Evolutionary conservation across 2,113 vertebrate genomes (phyloP), one percentile per base, ranked within the genome.

Genomic region (Stomatorhinus ivindoensis): DNA sequence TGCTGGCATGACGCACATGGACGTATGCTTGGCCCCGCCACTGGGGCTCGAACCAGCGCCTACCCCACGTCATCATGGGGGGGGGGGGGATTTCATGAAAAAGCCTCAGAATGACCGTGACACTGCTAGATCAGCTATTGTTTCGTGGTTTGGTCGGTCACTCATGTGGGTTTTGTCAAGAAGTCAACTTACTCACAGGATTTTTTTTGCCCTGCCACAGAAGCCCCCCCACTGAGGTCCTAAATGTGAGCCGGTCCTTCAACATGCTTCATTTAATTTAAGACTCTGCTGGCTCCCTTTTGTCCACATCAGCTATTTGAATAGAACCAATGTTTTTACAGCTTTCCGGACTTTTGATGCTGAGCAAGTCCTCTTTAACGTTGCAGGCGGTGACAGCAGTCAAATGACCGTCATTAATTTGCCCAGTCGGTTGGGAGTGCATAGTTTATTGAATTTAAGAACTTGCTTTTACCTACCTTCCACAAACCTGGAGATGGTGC

Each of bases 141-240:
- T 58, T 87, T 89, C 90, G 88, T 76, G 51, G 80, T 58, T 53
- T 31, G 27, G 61, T 61, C 35, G 15, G 46, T 85, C 27, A 86
- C 46, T 13, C 51, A 35, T 31, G 27, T 80, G 73, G 83, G 58
- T 55, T 87, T 86, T 46, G 50, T 47, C 31, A 39, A 80, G 39
- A 46, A 86, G 17, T 55, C 58, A n/a, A 24, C 5, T 42, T 82
- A 24, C 58, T 89, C 31, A 61, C 86, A 87, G 61, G 86, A 44
- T 88, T 89, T 90, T 87, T 88, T 90, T 89, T 90, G 48, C 55
- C 87, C 88, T 89, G 88, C 69, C 69, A 55, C 51, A 13, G 42
- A 89, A 44, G 61, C 65, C 42, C 47, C 47, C 76, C 42, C 58
- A n/a, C 85, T 50, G 87, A 87, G 88, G 85, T 73, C 88, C 27